A percentile compares a stretch with the other conserved stretches of the same genome.
Evolutionary conservation across 64 coral and sea anemone genomes (phyloP).

Genomic region (Porites australiensis): DNA sequence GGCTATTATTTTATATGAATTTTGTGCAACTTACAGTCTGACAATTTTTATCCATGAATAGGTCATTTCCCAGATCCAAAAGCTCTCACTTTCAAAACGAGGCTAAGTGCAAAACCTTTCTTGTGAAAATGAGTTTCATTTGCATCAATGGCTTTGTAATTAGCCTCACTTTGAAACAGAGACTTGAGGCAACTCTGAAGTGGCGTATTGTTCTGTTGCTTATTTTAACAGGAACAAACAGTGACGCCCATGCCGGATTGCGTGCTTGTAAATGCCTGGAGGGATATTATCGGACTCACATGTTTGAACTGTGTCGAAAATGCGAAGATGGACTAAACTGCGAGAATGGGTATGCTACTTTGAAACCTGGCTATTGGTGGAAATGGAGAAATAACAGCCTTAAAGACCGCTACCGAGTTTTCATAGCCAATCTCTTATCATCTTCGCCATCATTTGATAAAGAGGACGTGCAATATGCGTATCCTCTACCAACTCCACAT

Average conservation of each 20-base stretch:
- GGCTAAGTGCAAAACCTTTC: no score
- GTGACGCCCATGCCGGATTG: background rate
- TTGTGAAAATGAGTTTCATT: no score
- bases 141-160: no score
- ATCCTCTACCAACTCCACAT: background rate
- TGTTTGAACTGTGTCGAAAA: background rate
- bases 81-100: no score
- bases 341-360: background rate
- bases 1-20: no score
- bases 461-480: background rate
- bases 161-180: no score
- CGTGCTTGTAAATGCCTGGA: conserved; percentile 8
- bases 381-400: background rate
- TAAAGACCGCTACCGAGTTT: background rate
- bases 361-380: conserved; percentile 29
- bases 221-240: background rate
- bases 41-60: no score
- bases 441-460: background rate
- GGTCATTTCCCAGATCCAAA: no score
- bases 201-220: no score
- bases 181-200: no score
- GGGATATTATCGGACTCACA: conserved; percentile 17
- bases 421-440: conserved; percentile 5
- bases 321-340: conserved; percentile 15
- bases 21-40: no score